A percentile compares a stretch with the other conserved stretches of the same genome.
Evolutionary conservation across 2,888 invertebrate species (phyloP).

Genomic region (Trichogramma dendrolimi): DNA sequence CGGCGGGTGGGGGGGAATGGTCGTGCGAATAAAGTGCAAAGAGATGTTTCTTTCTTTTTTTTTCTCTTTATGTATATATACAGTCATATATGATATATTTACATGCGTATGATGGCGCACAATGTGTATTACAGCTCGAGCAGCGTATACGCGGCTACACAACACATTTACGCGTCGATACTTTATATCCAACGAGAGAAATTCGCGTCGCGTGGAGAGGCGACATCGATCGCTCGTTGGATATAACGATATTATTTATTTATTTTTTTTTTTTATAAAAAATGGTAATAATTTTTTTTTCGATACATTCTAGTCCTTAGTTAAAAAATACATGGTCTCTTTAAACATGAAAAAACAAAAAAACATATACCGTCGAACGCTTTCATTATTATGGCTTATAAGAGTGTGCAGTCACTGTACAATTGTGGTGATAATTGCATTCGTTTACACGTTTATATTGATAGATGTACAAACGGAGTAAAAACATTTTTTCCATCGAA

Average conservation of each 20-base stretch:
- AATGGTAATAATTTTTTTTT: conserved; percentile 21
- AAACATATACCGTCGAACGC: conserved; percentile 12
- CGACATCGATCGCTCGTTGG: conserved; percentile 32
- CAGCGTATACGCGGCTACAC: conserved; percentile 29
- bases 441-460: too few species aligned
- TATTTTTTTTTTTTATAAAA: conserved; percentile 16
- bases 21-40: conserved; percentile 12
- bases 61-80: background rate
- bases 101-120: conserved; percentile 17
- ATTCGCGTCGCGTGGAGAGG: background rate
- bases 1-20: too few species aligned
- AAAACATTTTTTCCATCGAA: too few species aligned
- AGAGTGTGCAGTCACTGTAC: conserved; percentile 4
- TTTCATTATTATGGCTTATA: conserved; percentile 17
- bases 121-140: conserved; percentile 17
- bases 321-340: too few species aligned
- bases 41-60: conserved; percentile 11
- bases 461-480: too few species aligned
- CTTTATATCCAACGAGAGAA: conserved; percentile 36
- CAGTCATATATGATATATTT: conserved; percentile 25
- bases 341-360: background rate
- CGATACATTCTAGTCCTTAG: background rate
- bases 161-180: conserved; percentile 31
- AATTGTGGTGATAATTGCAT: too few species aligned
- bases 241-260: conserved; percentile 22